Conservation (phyloP, 1,140 invertebrate species). For the Listronotus bonariensis region DNA sequence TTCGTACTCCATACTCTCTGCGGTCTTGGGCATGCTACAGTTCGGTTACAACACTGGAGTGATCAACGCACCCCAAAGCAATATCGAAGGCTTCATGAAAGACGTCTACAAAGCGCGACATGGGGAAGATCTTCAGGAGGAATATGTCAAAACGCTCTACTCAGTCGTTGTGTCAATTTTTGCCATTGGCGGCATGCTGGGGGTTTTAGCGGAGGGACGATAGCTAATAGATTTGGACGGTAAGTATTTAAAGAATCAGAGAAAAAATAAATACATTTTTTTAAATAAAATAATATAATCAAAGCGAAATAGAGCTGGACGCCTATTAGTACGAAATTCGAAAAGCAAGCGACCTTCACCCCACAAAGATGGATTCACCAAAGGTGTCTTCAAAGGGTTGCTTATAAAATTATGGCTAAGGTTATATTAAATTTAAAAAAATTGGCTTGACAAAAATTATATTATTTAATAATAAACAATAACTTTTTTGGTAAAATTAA, state of each 20-base stretch:
- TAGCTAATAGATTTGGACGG: constrained; percentile 89
- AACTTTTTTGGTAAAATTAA: too few species aligned
- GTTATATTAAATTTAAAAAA: too few species aligned
- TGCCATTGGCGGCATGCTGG: constrained; percentile 93
- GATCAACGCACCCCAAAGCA: constrained; percentile 93
- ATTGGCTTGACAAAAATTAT: too few species aligned
- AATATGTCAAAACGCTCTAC: constrained; percentile 75
- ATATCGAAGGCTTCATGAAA: constrained; percentile 93
- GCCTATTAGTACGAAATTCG: too few species aligned
- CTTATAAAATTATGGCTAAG: too few species aligned
- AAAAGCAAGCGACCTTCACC: too few species aligned
- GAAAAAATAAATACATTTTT: background rate
- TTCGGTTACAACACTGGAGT: constrained; percentile 99
- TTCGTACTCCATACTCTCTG: constrained; percentile 89
- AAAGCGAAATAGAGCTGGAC: too few species aligned
- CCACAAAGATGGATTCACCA: too few species aligned
- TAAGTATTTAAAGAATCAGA: constrained; percentile 61
- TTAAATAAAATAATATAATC: constrained; percentile 9
- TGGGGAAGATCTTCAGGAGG: constrained; percentile 71
- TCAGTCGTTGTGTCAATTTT: constrained; percentile 93
- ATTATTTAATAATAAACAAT: too few species aligned
- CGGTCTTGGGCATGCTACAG: constrained; percentile 96
- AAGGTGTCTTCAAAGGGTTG: too few species aligned
- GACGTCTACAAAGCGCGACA: constrained; percentile 81
- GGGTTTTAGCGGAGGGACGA: constrained; percentile 86